phyloP scores from a whole-genome alignment of 2,797 vertebrate genomes.

The Myotis pilosus region DNA sequence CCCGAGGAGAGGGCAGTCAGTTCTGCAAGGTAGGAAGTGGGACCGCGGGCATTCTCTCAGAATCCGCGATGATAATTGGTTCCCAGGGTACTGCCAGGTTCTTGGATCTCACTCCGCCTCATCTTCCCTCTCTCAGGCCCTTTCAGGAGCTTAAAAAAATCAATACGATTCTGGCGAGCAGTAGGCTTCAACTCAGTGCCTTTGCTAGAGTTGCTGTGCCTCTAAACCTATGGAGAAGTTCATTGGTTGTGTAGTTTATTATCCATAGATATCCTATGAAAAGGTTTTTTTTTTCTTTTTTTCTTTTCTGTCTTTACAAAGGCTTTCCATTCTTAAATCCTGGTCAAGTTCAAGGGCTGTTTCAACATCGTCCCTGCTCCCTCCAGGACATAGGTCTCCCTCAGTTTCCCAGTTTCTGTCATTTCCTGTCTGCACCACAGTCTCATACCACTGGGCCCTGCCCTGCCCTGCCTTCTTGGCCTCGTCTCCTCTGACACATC shows the following conservation, averaged over 20 bases:
- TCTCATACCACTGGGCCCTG: accelerated
- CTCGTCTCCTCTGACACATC: not conserved
- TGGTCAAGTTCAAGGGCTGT: not conserved
- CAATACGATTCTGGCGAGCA: not conserved
- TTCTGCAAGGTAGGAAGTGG: not conserved
- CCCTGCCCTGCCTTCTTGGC: accelerated
- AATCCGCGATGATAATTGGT: not conserved
- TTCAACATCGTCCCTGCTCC: not conserved
- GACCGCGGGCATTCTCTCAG: not conserved
- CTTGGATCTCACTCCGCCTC: not conserved
- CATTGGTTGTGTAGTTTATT: not conserved
- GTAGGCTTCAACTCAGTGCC: not conserved
- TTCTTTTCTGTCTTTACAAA: not conserved
- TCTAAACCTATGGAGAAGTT: not conserved
- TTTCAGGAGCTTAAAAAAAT: not conserved
- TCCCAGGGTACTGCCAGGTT: not conserved
- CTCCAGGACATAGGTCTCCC: accelerated
- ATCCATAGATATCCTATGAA: not conserved
- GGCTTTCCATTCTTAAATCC: not conserved
- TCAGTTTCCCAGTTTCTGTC: not conserved
- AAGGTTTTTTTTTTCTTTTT: too few species aligned
- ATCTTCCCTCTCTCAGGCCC: not conserved
- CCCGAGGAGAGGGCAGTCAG: not conserved
- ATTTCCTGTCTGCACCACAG: accelerated
- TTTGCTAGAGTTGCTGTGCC: not conserved